These are phyloP conservation scores for Spheniscus mendiculus DNA, from an alignment of 2,113 vertebrate genomes.

Conservation along the genomic window DNA sequence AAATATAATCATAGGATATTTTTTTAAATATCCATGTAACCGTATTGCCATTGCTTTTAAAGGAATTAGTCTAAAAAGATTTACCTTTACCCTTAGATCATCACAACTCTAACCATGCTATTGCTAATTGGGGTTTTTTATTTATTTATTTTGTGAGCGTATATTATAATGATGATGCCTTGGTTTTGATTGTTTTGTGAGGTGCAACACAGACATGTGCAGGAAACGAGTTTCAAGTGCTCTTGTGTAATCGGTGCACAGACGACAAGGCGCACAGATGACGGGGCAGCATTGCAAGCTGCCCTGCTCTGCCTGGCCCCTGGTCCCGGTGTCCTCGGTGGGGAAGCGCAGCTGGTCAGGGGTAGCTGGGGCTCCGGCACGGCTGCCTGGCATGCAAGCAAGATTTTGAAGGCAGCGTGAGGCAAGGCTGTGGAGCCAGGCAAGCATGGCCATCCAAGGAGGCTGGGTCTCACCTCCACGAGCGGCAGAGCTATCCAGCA, in stretches of 20 bases:
- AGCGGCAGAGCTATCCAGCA: not conserved
- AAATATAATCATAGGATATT: not conserved
- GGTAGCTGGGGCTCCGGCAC: not conserved
- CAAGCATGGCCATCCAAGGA: not conserved
- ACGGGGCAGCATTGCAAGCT: accelerated
- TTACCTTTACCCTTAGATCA: not conserved
- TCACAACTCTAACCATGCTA: not conserved
- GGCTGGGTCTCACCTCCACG: accelerated
- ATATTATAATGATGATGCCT: not conserved
- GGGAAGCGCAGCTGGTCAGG: not conserved
- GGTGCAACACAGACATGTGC: not conserved
- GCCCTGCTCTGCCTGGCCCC: accelerated
- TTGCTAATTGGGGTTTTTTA: not conserved
- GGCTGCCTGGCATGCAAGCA: not conserved
- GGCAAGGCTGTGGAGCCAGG: not conserved
- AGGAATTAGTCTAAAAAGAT: not conserved
- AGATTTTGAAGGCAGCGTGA: not conserved
- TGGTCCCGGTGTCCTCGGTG: accelerated
- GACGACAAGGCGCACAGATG: accelerated
- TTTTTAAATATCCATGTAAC: not conserved
- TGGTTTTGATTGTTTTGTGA: not conserved
- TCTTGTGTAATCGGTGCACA: accelerated
- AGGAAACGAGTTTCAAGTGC: not conserved
- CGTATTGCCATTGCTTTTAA: not conserved
- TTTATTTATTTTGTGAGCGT: not conserved